phyloP scores from a whole-genome alignment of 2,113 vertebrate species.

The Copsychus sechellarum region DNA sequence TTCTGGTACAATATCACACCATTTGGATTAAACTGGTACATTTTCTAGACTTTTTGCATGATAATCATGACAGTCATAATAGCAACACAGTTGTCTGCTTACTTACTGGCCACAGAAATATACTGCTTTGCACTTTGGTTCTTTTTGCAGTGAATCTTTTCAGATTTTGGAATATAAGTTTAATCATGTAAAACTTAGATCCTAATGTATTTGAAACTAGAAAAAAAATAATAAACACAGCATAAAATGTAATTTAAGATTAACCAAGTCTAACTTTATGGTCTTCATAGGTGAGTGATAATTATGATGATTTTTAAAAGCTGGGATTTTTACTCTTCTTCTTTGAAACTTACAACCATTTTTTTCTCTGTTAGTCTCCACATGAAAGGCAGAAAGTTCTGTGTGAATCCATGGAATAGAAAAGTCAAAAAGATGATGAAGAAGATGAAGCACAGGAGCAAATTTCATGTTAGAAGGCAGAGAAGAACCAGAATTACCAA shows the following conservation, averaged over 20 bases:
- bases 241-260: background rate
- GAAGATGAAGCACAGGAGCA: slow-evolving; percentile 8
- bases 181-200: background rate
- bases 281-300: background rate
- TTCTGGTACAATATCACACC: background rate
- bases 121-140: background rate
- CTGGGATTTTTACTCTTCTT: background rate
- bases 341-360: background rate
- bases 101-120: background rate
- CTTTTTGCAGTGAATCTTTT: background rate
- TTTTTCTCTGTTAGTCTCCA: slow-evolving; percentile 59
- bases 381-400: slow-evolving; percentile 62
- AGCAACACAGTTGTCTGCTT: background rate
- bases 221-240: background rate
- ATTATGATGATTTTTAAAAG: background rate
- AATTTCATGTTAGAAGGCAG: background rate
- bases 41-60: background rate
- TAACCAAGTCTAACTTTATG: background rate
- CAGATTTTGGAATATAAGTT: background rate
- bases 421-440: slow-evolving; percentile 62
- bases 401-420: slow-evolving; percentile 62
- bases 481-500: background rate
- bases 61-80: background rate
- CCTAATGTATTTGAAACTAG: background rate
- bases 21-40: background rate